Base-by-base conservation (phyloP, 2,888 invertebrate genomes). In the Drosophila paracracens region DNA sequence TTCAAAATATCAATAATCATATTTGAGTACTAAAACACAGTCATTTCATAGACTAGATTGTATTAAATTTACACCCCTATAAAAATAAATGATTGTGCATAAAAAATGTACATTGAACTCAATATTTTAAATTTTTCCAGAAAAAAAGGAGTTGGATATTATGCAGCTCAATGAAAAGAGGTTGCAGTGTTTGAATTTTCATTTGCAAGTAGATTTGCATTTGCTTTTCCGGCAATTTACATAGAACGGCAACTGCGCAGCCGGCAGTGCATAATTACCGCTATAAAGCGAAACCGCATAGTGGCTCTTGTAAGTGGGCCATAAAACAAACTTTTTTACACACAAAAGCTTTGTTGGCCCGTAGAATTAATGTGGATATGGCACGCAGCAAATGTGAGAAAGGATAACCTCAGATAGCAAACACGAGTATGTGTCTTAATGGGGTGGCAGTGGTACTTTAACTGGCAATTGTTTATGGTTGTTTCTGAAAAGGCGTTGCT, bases 321-420 rank as follows among this genome's bases (percentile, higher is more conserved):
- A 89, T 80, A 88, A 85, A 85, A 77, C 75, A 77, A 84, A 82
- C 66, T 87, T 83, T n/a, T 81, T 74, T 83, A 70, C 82, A 76
- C 68, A 69, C 58, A 74, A 79, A 88, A 83, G 64, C 79, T 84
- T 71, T 64, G 70, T 72, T 71, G 67, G 80, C 48, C 71, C 64
- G 71, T 56, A 61, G 83, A 88, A 89, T 87, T 89, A 87, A 87
- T 89, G 83, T 85, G 71, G 88, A 78, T 74, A 72, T 85, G 86
- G 71, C 86, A 87, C 89, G 86, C 86, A 87, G 81, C 64, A 64
- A 82, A 74, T 76, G 80, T 68, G 59, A 50, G 67, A 52, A 70
- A 51, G 52, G 59, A 60, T 61, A 63, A 53, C 35, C 50, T 31
- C 51, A 62, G 65, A 36, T 54, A 70, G 18, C 7, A 52, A 31